These are phyloP conservation scores for Wasmannia auropunctata DNA, from an alignment of 1,140 invertebrate species.

Conservation along the genomic window DNA sequence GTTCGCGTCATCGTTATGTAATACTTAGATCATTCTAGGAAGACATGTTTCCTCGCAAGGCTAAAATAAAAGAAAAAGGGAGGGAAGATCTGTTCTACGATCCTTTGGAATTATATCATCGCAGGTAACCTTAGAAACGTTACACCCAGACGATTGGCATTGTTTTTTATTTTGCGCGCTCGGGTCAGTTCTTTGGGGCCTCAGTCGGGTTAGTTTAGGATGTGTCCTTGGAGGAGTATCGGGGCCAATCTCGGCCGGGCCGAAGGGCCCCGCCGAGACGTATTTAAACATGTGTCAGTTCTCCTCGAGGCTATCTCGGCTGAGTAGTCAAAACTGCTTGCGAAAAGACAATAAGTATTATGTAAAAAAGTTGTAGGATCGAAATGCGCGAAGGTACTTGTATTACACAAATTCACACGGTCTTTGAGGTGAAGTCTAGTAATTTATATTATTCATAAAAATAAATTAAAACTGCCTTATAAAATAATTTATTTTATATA, in stretches of 20 bases:
- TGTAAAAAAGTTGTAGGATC: not conserved
- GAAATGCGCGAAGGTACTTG: not conserved
- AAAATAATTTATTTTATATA: not conserved
- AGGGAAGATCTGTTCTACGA: constrained; percentile 6
- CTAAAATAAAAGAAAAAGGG: not conserved
- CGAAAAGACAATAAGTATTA: constrained; percentile 3
- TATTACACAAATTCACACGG: not conserved
- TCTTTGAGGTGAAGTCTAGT: not conserved
- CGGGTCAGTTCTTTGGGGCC: not conserved
- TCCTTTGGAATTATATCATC: constrained; percentile 63
- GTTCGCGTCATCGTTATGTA: constrained; percentile 13
- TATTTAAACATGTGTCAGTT: constrained; percentile 38
- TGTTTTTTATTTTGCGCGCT: constrained; percentile 27
- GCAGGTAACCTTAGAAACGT: constrained; percentile 56
- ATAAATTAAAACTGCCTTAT: not conserved
- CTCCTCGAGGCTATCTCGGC: not conserved
- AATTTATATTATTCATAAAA: not conserved
- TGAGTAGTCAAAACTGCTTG: constrained; percentile 25
- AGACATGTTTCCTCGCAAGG: not conserved
- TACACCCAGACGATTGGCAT: constrained; percentile 12
- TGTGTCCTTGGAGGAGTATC: constrained; percentile 45
- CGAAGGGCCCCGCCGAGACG: not conserved
- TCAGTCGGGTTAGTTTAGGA: constrained; percentile 22
- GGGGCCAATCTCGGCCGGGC: constrained; percentile 23
- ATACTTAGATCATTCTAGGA: not conserved